phyloP scores from a whole-genome alignment of 2,113 vertebrate genomes.

The Cyprinodon tularosa region DNA sequence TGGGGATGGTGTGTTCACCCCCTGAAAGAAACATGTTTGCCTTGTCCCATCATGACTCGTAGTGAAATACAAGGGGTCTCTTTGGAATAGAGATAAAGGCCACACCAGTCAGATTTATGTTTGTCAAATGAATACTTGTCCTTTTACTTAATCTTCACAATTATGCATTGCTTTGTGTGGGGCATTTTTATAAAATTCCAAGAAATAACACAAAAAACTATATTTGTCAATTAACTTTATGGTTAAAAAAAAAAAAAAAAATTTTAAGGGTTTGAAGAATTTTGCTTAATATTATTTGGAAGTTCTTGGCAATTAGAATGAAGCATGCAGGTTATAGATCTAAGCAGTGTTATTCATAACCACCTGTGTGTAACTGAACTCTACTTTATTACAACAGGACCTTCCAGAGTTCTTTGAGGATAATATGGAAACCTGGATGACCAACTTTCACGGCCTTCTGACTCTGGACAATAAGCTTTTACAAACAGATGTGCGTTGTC shows the following conservation, averaged over 20 bases:
- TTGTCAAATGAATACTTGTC: not conserved
- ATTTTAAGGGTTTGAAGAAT: not conserved
- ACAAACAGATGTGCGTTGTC: slow-evolving; percentile 91
- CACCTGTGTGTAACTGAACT: not conserved
- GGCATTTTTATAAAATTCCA: not conserved
- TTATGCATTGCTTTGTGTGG: not conserved
- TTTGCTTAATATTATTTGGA: not conserved
- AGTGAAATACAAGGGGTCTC: not conserved
- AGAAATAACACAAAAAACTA: not conserved
- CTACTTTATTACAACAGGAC: slow-evolving; percentile 80
- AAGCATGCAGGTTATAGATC: not conserved
- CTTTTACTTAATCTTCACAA: not conserved
- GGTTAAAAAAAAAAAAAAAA: too few relatives aligned
- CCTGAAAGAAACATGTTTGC: too few relatives aligned
- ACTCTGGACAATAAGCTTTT: slow-evolving; percentile 98
- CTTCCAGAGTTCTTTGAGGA: slow-evolving; percentile 99
- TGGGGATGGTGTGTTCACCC: not conserved
- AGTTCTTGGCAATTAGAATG: too few relatives aligned
- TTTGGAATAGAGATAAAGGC: not conserved
- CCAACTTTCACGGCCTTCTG: slow-evolving; percentile 93
- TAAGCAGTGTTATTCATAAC: not conserved
- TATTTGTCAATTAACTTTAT: too few relatives aligned
- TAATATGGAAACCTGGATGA: slow-evolving; percentile 99
- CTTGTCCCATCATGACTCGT: too few relatives aligned
- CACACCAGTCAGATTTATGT: not conserved